Percentiles rank a stretch among this genome's conserved stretches.
Evolutionary conservation across 2,888 invertebrate species (phyloP).

Genomic region (Cheilosia grossa): DNA sequence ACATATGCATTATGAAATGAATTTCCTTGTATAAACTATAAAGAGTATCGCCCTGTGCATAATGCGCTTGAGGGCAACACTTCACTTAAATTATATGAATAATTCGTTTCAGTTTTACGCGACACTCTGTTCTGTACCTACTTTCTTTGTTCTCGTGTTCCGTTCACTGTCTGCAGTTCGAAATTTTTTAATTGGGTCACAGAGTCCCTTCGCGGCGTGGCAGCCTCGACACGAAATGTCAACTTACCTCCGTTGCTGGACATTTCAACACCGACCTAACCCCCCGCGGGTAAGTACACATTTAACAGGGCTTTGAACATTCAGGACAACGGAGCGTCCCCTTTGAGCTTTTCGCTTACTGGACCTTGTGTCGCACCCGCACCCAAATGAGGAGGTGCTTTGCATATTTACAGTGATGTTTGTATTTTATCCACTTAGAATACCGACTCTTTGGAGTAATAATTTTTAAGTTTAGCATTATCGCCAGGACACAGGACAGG

Average conservation of each 20-base stretch:
- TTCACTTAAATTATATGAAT: conserved; percentile 37
- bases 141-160: conserved; percentile 2
- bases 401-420: not conserved
- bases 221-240: conserved; percentile 18
- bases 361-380: not conserved
- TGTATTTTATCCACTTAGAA: not conserved
- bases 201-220: conserved; percentile 6
- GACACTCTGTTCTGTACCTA: not conserved
- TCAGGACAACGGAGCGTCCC: not conserved
- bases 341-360: not conserved
- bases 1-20: not conserved
- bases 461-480: conserved; percentile 28
- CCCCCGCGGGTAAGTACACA: not conserved
- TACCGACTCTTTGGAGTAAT: conserved; percentile 11
- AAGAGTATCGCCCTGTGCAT: conserved; percentile 8
- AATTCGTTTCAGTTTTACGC: conserved; percentile 1
- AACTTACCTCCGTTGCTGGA: conserved; percentile 21
- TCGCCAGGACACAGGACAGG: conserved; percentile 4
- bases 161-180: not conserved
- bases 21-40: no score
- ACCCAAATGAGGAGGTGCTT: not conserved
- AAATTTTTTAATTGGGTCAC: conserved; percentile 24
- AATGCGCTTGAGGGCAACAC: conserved; percentile 23
- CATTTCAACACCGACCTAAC: conserved; percentile 21
- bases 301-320: not conserved